Base-by-base conservation (phyloP, 1,140 invertebrate genomes). In the Drosophila miranda region DNA sequence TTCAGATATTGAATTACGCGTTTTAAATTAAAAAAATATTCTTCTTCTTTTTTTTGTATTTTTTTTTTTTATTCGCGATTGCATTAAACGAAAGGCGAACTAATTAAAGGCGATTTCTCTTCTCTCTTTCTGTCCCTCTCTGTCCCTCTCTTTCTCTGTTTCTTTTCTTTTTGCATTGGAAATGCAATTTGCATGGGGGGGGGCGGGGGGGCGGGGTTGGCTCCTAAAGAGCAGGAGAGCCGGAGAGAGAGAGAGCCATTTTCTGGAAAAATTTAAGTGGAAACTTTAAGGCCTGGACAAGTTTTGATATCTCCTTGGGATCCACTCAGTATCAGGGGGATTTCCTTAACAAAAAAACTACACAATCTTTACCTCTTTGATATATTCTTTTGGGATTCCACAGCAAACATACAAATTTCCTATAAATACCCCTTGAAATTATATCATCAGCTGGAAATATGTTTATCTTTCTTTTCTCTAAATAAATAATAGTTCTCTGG, bases 1-100 rank as follows among this genome's bases (percentile, higher is more conserved):
- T 57, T 66, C 61, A 70, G 69, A 86, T 86, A 86, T 86, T 86
- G 70, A 86, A 86, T 86, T 86, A 87, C 81, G 82, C 82, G 83
- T 78, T 86, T 86, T 84, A 84, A 84, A 84, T 84, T 84, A 84
- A 86, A 84, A 84, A 84, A 80, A 86, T 26, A 26, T 26, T 26
- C 5, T 26, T 26, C 5, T 23, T 23, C 23, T 23, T 5, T 5
- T 3, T 23, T 23, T 23, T 16, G 1, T 16, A 16, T 16, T 16
- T 23, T 23, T 23, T 23, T 26, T 26, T 26, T 86, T 78, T 87
- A 75, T 82, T 87, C 77, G 77, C 81, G 73, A 84, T 84, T 86
- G 82, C 81, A 84, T 84, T 84, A 86, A 84, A 84, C 81, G 81
- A 74, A 74, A 84, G 73, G 81, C 77, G 60, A 70, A 81, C 81